phyloP scores from a whole-genome alignment of 2,888 invertebrate genomes.

The Taphrorychus bicolor region DNA sequence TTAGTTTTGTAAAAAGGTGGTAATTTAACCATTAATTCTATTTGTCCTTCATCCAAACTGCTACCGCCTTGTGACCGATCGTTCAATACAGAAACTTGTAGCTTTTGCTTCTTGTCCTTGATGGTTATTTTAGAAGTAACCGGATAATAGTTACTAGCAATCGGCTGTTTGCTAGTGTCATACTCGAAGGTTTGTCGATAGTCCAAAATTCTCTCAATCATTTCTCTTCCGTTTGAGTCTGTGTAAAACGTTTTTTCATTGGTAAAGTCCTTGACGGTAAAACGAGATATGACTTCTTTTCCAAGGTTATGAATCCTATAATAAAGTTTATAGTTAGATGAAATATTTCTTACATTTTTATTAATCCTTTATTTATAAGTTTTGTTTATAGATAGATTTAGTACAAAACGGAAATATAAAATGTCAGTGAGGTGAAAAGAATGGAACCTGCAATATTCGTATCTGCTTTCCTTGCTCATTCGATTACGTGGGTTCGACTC shows the following conservation, averaged over 20 bases:
- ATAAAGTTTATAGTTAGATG: not conserved
- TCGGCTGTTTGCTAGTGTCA: slow-evolving; percentile 58
- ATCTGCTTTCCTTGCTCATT: too few species aligned
- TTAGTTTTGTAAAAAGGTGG: too few species aligned
- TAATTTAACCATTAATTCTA: slow-evolving; percentile 71
- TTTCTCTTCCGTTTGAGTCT: slow-evolving; percentile 81
- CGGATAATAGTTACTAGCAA: slow-evolving; percentile 77
- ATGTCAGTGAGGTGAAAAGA: too few species aligned
- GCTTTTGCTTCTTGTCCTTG: slow-evolving; percentile 58
- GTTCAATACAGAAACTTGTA: slow-evolving; percentile 64
- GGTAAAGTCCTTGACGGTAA: slow-evolving; percentile 54
- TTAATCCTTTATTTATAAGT: too few species aligned
- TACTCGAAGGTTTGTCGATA: slow-evolving; percentile 59
- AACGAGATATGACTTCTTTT: slow-evolving; percentile 74
- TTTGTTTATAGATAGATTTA: too few species aligned
- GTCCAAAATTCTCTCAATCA: slow-evolving; percentile 67
- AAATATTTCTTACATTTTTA: too few species aligned
- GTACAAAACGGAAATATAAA: too few species aligned
- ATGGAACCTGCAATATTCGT: too few species aligned
- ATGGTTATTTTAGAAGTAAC: slow-evolving; percentile 71
- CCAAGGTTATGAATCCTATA: slow-evolving; percentile 55
- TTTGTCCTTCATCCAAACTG: slow-evolving; percentile 63
- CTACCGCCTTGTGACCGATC: slow-evolving; percentile 70
- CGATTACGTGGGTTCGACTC: too few species aligned
- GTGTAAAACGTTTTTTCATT: slow-evolving; percentile 67